phyloP scores from a whole-genome alignment of 2,888 invertebrate genomes.

The Latheticus oryzae region DNA sequence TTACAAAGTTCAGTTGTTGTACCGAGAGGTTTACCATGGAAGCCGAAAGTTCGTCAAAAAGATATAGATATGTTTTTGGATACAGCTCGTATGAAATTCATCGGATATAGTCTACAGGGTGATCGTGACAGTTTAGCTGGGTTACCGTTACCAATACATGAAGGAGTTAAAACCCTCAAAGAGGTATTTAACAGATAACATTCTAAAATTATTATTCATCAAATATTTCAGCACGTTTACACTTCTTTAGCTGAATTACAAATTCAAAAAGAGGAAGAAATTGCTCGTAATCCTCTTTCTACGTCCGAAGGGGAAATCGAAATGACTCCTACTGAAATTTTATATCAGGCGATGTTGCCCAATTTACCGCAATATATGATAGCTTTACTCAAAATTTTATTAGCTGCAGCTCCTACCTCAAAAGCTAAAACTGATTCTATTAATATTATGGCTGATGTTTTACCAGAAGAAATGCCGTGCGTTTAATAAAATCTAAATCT shows the following conservation, averaged over 20 bases:
- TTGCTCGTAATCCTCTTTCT: conserved; percentile 90
- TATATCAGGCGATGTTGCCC: conserved; percentile 95
- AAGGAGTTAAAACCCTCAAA: conserved; percentile 91
- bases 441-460: conserved; percentile 96
- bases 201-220: not conserved
- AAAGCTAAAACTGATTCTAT: conserved; percentile 98
- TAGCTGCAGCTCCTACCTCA: conserved; percentile 99
- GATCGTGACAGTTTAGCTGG: conserved; percentile 93
- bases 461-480: conserved; percentile 97
- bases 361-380: conserved; percentile 98
- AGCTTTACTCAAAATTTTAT: conserved; percentile 92
- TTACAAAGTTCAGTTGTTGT: conserved; percentile 46
- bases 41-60: conserved; percentile 93
- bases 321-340: conserved; percentile 85
- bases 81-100: conserved; percentile 92
- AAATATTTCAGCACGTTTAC: conserved; percentile 83
- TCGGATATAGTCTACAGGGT: conserved; percentile 90
- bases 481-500: conserved; percentile 43
- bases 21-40: conserved; percentile 85
- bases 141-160: conserved; percentile 95
- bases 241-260: conserved; percentile 93
- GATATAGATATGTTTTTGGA: conserved; percentile 95
- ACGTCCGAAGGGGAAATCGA: conserved; percentile 83
- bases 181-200: conserved; percentile 66
- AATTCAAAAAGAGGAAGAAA: conserved; percentile 90